These are phyloP conservation scores for Brachymystax lenok DNA, from an alignment of 2,797 vertebrate genomes.

Conservation along the genomic window DNA sequence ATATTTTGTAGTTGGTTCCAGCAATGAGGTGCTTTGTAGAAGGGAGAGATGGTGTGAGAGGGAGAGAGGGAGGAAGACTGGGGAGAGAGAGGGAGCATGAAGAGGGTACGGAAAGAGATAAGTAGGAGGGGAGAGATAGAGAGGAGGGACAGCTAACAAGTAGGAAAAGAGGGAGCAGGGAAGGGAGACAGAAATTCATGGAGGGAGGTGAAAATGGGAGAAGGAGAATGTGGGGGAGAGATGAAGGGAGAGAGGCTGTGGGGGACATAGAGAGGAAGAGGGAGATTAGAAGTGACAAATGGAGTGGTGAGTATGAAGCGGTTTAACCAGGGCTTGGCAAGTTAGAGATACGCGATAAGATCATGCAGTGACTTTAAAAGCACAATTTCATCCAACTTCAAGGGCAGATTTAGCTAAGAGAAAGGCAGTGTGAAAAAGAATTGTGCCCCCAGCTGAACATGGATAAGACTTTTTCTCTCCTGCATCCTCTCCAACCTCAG, in stretches of 20 bases:
- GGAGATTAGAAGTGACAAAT: constrained; percentile 65
- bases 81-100: not conserved
- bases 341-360: constrained; percentile 61
- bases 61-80: not conserved
- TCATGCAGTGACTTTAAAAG: constrained; percentile 70
- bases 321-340: constrained; percentile 39
- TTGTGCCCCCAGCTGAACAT: not conserved
- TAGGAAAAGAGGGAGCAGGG: not conserved
- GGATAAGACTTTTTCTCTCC: not conserved
- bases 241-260: constrained; percentile 27
- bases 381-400: constrained; percentile 70
- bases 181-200: not conserved
- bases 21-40: no score
- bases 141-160: not conserved
- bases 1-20: no score
- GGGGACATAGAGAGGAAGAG: constrained; percentile 52
- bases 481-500: no score
- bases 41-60: no score
- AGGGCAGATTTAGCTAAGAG: constrained; percentile 33
- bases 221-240: not conserved
- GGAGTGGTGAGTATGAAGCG: constrained; percentile 31
- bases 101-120: not conserved
- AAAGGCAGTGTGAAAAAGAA: not conserved
- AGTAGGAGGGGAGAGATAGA: not conserved
- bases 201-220: not conserved